Percentiles rank a stretch among this genome's conserved stretches.
These are phyloP conservation scores for Drosophila simulans DNA, from an alignment of 1,140 invertebrate genomes.

Conservation along the genomic window DNA sequence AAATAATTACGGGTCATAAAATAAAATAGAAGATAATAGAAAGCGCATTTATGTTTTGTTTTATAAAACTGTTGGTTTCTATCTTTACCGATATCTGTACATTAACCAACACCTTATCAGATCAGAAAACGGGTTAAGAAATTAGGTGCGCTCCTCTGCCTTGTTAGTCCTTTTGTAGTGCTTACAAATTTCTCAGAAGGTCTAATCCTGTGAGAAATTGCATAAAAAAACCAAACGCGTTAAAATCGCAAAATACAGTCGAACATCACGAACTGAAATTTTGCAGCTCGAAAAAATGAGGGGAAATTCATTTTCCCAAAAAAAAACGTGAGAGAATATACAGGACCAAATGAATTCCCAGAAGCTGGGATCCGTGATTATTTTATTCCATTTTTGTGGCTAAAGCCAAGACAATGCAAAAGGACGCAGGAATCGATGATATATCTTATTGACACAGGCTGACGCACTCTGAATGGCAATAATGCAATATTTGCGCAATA, in stretches of 20 bases:
- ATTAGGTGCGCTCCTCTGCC: background rate
- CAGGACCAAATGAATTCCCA: slow-evolving; percentile 52
- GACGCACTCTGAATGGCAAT: slow-evolving; percentile 26
- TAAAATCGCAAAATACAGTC: slow-evolving; percentile 73
- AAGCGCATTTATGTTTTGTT: background rate
- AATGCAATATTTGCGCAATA: slow-evolving; percentile 78
- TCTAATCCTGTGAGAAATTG: slow-evolving; percentile 42
- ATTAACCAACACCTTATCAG: background rate
- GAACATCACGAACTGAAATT: slow-evolving; percentile 61
- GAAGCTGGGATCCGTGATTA: slow-evolving; percentile 45
- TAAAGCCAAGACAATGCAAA: slow-evolving; percentile 43
- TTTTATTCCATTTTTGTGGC: slow-evolving; percentile 78
- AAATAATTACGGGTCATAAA: background rate
- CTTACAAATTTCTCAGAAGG: slow-evolving; percentile 19
- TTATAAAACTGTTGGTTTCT: background rate
- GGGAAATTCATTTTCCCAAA: slow-evolving; percentile 52
- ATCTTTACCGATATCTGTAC: background rate
- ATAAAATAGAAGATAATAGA: too few relatives aligned
- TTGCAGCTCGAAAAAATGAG: background rate
- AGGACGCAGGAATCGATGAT: slow-evolving; percentile 24
- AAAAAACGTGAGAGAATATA: slow-evolving; percentile 59
- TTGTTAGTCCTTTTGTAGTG: slow-evolving; percentile 67
- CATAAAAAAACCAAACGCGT: slow-evolving; percentile 53
- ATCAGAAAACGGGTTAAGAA: slow-evolving; percentile 5
- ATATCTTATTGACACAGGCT: slow-evolving; percentile 52